Evolutionary conservation across 1,140 invertebrate species (phyloP).

Genomic region (Drosophila nigromelanica): DNA sequence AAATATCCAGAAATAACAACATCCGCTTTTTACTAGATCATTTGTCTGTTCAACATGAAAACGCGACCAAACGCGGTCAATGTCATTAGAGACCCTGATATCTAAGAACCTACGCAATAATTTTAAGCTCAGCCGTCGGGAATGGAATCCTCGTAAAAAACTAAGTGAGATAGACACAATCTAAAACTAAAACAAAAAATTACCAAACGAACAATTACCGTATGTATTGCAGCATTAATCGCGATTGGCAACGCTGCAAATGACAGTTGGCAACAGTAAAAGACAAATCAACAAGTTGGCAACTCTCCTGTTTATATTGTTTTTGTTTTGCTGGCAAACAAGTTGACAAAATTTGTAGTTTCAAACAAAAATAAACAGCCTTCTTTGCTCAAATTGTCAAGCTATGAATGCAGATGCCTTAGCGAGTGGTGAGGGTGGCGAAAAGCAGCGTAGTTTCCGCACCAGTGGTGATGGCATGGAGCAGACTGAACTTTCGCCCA

Average conservation of each 20-base stretch:
- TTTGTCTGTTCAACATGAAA: too few species aligned
- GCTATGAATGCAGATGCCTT: slow-evolving; percentile 45
- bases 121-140: too few species aligned
- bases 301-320: slow-evolving; percentile 32
- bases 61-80: too few species aligned
- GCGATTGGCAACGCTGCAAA: slow-evolving; percentile 14
- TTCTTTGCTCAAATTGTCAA: slow-evolving; percentile 12
- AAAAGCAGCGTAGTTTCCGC: too few species aligned
- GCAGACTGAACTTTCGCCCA: slow-evolving; percentile 42
- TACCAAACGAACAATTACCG: too few species aligned
- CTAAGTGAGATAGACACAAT: too few species aligned
- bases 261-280: not conserved
- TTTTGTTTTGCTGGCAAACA: slow-evolving; percentile 68
- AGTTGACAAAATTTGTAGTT: slow-evolving; percentile 29
- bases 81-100: too few species aligned
- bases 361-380: slow-evolving; percentile 1
- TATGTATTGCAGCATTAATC: too few species aligned
- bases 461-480: slow-evolving; percentile 86
- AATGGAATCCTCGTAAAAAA: too few species aligned
- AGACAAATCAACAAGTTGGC: slow-evolving; percentile 30
- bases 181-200: too few species aligned
- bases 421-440: not conserved
- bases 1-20: not conserved
- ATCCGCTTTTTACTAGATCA: too few species aligned
- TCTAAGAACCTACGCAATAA: too few species aligned